phyloP scores from a whole-genome alignment of 2,797 vertebrate species.

The Smutsia gigantea region DNA sequence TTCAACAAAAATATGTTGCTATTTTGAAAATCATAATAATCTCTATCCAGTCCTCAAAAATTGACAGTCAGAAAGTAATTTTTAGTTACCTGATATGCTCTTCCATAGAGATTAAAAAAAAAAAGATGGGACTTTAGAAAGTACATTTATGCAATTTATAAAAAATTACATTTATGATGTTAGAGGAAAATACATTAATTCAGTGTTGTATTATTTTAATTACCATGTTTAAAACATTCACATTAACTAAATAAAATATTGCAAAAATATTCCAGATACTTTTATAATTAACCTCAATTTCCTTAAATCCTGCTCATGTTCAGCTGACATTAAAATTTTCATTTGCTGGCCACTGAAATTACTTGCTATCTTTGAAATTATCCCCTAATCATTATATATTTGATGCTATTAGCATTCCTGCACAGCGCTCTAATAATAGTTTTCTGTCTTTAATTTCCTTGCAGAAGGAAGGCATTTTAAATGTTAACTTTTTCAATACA shows the following conservation, averaged over 20 bases:
- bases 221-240: slow-evolving; percentile 69
- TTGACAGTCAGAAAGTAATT: background rate
- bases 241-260: slow-evolving; percentile 67
- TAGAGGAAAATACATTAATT: slow-evolving; percentile 46
- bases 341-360: slow-evolving; percentile 73
- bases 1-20: background rate
- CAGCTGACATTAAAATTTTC: slow-evolving; percentile 73
- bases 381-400: slow-evolving; percentile 70
- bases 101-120: background rate
- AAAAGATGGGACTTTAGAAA: slow-evolving; percentile 40
- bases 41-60: background rate
- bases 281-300: slow-evolving; percentile 76
- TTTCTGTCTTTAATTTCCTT: slow-evolving; percentile 74
- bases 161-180: too few species aligned
- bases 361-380: slow-evolving; percentile 74
- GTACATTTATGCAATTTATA: background rate
- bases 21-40: background rate
- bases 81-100: background rate
- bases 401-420: slow-evolving; percentile 75
- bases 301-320: slow-evolving; percentile 71
- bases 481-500: slow-evolving; percentile 72
- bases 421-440: slow-evolving; percentile 61
- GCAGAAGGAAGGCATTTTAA: slow-evolving; percentile 49
- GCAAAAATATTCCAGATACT: slow-evolving; percentile 67
- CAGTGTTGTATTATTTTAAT: slow-evolving; percentile 76